Percentiles rank a stretch among this genome's conserved stretches.
Conservation (phyloP, 2,113 vertebrate species). For the Psephotus haematonotus region DNA sequence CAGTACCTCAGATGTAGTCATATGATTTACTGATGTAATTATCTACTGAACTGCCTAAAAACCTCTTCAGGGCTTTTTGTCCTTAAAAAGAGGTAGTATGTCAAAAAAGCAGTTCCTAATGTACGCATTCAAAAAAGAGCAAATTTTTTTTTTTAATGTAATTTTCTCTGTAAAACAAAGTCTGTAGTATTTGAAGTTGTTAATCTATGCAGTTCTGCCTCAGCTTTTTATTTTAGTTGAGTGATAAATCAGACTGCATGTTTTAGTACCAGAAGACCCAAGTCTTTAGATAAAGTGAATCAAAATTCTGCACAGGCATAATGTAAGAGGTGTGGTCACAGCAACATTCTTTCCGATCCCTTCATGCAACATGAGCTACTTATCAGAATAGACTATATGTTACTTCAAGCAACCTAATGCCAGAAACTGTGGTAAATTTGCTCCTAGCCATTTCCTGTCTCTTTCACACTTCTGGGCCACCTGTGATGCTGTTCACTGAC, state of each 20-base stretch:
- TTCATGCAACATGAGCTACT: background rate
- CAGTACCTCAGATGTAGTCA: background rate
- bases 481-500: background rate
- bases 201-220: background rate
- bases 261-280: background rate
- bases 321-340: background rate
- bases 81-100: background rate
- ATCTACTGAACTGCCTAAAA: background rate
- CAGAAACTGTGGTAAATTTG: background rate
- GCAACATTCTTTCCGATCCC: background rate
- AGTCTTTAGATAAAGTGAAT: background rate
- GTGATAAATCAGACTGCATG: background rate
- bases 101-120: background rate
- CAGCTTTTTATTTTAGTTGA: background rate
- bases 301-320: background rate
- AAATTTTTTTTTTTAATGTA: background rate
- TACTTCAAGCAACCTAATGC: background rate
- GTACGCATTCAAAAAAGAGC: background rate
- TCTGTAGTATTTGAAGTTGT: background rate
- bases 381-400: background rate
- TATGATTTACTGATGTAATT: conserved; percentile 12
- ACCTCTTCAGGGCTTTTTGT: background rate
- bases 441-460: background rate
- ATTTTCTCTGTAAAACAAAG: background rate
- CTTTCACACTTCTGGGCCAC: background rate